Evolutionary conservation across 2,113 vertebrate genomes (phyloP).

Genomic region (Sorex araneus): DNA sequence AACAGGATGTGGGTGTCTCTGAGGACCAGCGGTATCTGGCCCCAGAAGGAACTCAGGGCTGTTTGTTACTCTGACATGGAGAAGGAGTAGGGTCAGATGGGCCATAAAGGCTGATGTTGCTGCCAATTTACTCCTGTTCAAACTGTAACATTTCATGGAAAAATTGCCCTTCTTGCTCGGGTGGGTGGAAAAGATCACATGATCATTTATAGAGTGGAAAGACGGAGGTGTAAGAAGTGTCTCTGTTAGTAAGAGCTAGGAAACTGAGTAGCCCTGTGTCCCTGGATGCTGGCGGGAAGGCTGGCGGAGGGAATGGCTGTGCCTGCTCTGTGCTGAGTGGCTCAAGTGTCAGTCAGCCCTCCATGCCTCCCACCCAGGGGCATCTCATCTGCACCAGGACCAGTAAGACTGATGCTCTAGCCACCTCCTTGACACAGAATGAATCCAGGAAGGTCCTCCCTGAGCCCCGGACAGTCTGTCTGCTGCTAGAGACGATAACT

Average conservation of each 20-base stretch:
- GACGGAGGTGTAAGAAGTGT: not conserved
- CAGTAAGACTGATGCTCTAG: not conserved
- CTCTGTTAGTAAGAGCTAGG: not conserved
- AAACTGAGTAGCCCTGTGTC: not conserved
- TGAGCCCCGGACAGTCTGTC: not conserved
- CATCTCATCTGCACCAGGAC: not conserved
- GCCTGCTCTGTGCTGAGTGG: not conserved
- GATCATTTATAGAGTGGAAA: slow-evolving; percentile 6
- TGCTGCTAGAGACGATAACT: not conserved
- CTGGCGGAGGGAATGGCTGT: not conserved
- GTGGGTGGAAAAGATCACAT: not conserved
- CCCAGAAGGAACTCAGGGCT: not conserved
- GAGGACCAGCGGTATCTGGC: slow-evolving; percentile 46
- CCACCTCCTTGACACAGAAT: not conserved
- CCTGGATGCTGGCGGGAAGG: not conserved
- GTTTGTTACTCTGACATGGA: slow-evolving; percentile 75
- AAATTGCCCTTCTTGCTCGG: slow-evolving; percentile 37
- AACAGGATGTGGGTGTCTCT: slow-evolving; percentile 48
- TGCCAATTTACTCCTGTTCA: slow-evolving; percentile 56
- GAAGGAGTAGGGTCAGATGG: slow-evolving; percentile 66
- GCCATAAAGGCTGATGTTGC: slow-evolving; percentile 44
- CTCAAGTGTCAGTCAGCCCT: rapidly evolving
- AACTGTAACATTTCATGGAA: slow-evolving; percentile 47
- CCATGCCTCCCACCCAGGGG: rapidly evolving
- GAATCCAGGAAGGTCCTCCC: not conserved